These are phyloP conservation scores for Antigone vipio DNA, from an alignment of 2,113 vertebrate species.

Conservation along the genomic window DNA sequence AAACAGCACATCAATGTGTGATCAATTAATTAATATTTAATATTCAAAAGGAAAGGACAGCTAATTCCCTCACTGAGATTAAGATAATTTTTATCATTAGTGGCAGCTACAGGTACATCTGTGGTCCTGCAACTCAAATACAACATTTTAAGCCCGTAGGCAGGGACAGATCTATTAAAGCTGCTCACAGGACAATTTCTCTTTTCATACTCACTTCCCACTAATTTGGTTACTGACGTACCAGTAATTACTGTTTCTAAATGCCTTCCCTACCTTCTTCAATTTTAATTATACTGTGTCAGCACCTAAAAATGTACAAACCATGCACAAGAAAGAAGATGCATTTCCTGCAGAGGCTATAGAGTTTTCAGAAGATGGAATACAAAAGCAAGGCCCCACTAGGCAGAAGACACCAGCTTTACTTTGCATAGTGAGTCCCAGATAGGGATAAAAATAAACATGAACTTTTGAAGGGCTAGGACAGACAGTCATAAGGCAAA, in stretches of 20 bases:
- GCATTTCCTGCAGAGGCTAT: not conserved
- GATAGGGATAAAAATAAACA: not conserved
- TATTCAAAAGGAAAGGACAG: not conserved
- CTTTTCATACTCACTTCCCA: slow-evolving; percentile 14
- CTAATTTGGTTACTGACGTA: slow-evolving; percentile 9
- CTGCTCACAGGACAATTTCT: not conserved
- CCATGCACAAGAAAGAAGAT: not conserved
- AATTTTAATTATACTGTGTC: slow-evolving; percentile 47
- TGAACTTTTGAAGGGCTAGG: not conserved
- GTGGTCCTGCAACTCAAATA: not conserved
- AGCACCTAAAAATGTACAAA: slow-evolving; percentile 8
- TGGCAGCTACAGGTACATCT: not conserved
- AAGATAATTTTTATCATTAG: not conserved
- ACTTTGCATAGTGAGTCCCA: not conserved
- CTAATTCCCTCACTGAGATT: not conserved
- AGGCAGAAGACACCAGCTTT: not conserved
- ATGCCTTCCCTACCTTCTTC: not conserved
- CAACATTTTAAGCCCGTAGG: not conserved
- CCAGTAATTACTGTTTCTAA: slow-evolving; percentile 38
- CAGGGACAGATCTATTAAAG: not conserved
- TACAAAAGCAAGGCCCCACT: not conserved
- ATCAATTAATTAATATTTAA: not conserved
- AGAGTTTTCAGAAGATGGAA: not conserved
- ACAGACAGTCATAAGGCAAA: not conserved
- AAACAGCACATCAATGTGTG: not conserved